Percentiles rank a stretch among this genome's conserved stretches.
Conservation (phyloP, 2,797 vertebrate genomes). For the Gorsachius magnificus region DNA sequence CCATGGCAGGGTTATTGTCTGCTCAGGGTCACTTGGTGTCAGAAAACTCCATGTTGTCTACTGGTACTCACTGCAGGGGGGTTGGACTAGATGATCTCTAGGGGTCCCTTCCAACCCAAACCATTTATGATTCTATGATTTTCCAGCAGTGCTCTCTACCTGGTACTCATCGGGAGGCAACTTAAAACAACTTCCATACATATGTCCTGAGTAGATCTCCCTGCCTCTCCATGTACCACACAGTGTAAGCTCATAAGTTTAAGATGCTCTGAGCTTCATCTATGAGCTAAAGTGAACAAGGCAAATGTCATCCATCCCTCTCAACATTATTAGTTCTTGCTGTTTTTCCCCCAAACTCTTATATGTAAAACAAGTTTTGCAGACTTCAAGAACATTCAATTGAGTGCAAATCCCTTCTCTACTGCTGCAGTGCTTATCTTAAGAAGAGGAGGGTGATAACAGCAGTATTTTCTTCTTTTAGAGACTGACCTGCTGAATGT, state of each 20-base stretch:
- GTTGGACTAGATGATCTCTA: too few relatives aligned
- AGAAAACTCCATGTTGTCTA: not conserved
- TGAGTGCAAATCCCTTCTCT: slow-evolving; percentile 44
- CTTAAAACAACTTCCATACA: not conserved
- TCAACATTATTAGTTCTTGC: not conserved
- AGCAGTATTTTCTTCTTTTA: slow-evolving; percentile 11
- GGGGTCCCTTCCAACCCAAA: too few relatives aligned
- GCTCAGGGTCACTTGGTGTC: not conserved
- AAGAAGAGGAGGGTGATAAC: not conserved
- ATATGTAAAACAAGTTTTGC: slow-evolving; percentile 8
- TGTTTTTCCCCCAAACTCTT: not conserved
- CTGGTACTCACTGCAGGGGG: not conserved
- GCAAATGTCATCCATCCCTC: not conserved
- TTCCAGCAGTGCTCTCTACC: not conserved
- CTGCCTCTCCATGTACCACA: not conserved
- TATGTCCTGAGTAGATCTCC: not conserved
- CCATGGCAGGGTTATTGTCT: not conserved
- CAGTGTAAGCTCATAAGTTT: not conserved
- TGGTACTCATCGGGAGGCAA: accelerated
- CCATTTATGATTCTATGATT: not conserved
- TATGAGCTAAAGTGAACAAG: not conserved
- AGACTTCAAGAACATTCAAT: not conserved
- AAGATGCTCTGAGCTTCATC: not conserved
- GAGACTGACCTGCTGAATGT: not conserved
- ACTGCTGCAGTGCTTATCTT: slow-evolving; percentile 1